These are phyloP conservation scores for Gambusia affinis DNA, from an alignment of 2,113 vertebrate species.

Conservation along the genomic window DNA sequence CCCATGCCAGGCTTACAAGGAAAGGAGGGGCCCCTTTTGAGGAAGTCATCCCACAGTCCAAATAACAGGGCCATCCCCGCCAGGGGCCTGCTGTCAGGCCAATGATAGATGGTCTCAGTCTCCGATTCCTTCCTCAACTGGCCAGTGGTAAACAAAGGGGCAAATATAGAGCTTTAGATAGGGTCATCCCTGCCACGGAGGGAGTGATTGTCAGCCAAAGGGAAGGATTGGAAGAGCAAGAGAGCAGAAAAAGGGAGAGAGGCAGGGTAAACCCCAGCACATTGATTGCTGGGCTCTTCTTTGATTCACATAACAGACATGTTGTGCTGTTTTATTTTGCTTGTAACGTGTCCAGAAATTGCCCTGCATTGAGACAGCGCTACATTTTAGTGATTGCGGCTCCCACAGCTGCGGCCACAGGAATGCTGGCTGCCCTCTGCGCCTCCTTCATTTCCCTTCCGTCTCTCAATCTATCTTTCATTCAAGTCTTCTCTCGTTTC, in stretches of 20 bases:
- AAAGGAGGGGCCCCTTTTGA: conserved; percentile 72
- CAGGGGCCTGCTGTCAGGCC: conserved; percentile 77
- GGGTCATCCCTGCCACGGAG: conserved; percentile 68
- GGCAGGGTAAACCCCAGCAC: conserved; percentile 62
- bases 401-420: conserved; percentile 79
- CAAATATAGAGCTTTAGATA: conserved; percentile 76
- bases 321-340: conserved; percentile 76
- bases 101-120: conserved; percentile 75
- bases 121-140: conserved; percentile 67
- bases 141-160: conserved; percentile 75
- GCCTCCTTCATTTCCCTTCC: conserved; percentile 63
- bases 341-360: conserved; percentile 76
- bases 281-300: conserved; percentile 75
- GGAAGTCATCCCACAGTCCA: conserved; percentile 77
- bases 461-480: conserved; percentile 62
- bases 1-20: conserved; percentile 71
- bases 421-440: conserved; percentile 69
- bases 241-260: conserved; percentile 41
- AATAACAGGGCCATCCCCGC: conserved; percentile 77
- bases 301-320: conserved; percentile 78
- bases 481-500: conserved; percentile 69
- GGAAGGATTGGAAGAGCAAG: conserved; percentile 49
- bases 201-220: conserved; percentile 52
- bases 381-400: conserved; percentile 78
- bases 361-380: conserved; percentile 68